Conservation (phyloP, 2,113 vertebrate genomes). For the Saguinus midas region DNA sequence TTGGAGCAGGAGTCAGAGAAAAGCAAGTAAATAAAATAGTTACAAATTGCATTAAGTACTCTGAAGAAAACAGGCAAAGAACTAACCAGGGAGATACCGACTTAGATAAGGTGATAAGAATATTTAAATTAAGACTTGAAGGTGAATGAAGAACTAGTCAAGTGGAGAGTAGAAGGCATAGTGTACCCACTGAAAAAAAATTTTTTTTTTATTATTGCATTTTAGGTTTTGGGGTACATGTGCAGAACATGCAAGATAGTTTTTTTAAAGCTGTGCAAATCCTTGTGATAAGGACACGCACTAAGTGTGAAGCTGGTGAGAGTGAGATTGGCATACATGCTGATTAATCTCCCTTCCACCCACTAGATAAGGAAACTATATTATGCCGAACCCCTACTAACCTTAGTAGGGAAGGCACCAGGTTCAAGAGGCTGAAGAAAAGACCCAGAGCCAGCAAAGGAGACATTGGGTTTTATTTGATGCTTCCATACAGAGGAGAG, state of each 20-base stretch:
- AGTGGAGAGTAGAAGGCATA: not conserved
- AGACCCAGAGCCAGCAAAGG: too few relatives aligned
- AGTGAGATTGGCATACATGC: not conserved
- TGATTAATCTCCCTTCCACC: not conserved
- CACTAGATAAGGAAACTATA: too few relatives aligned
- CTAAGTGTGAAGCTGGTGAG: not conserved
- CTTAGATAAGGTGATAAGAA: not conserved
- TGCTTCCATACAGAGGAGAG: too few relatives aligned
- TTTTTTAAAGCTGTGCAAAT: not conserved
- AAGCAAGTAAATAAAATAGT: not conserved
- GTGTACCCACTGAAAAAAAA: not conserved
- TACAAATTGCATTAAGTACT: not conserved
- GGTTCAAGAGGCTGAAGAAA: too few relatives aligned
- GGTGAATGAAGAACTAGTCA: not conserved
- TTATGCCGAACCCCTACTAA: too few relatives aligned
- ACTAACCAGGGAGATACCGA: not conserved
- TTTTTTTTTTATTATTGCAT: too few relatives aligned
- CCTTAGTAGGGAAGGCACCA: too few relatives aligned
- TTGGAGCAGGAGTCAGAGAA: not conserved
- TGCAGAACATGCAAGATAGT: too few relatives aligned
- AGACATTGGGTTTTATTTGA: too few relatives aligned
- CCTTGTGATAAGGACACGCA: not conserved
- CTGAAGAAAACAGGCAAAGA: not conserved
- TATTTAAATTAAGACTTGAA: slow-evolving; percentile 13
- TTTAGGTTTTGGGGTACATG: too few relatives aligned